phyloP scores from a whole-genome alignment of 1,140 invertebrate genomes.

The Megalopta genalis region DNA sequence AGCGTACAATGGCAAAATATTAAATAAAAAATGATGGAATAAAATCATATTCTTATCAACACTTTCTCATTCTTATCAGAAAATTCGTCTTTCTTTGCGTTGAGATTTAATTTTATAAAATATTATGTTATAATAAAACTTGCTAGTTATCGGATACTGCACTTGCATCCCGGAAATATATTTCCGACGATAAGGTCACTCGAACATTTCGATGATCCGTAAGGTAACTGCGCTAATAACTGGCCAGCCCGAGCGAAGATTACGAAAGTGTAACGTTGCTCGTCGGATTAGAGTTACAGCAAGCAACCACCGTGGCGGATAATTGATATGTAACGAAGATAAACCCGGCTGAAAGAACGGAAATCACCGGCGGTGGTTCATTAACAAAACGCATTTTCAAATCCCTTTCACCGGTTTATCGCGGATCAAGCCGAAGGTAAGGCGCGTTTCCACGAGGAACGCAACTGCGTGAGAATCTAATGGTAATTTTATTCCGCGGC shows the following conservation, averaged over 20 bases:
- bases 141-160: too few relatives aligned
- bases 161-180: too few relatives aligned
- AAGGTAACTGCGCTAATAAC: not conserved
- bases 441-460: constrained; percentile 16
- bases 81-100: too few relatives aligned
- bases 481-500: constrained; percentile 31
- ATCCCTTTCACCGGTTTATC: constrained; percentile 44
- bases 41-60: too few relatives aligned
- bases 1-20: too few relatives aligned
- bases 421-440: not conserved
- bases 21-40: too few relatives aligned
- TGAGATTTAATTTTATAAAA: too few relatives aligned
- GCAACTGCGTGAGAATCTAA: constrained; percentile 33
- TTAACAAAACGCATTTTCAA: constrained; percentile 28
- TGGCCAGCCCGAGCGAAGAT: not conserved
- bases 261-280: constrained; percentile 28
- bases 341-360: constrained; percentile 6
- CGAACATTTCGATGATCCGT: too few relatives aligned
- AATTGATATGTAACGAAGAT: constrained; percentile 38
- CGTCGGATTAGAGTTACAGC: not conserved
- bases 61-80: too few relatives aligned
- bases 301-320: constrained; percentile 10
- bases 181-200: too few relatives aligned
- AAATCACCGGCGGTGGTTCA: constrained; percentile 26
- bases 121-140: too few relatives aligned